Evolutionary conservation across 2,797 vertebrate species (phyloP), one percentile per base, ranked within the genome.

Genomic region (Apogon talboti): DNA sequence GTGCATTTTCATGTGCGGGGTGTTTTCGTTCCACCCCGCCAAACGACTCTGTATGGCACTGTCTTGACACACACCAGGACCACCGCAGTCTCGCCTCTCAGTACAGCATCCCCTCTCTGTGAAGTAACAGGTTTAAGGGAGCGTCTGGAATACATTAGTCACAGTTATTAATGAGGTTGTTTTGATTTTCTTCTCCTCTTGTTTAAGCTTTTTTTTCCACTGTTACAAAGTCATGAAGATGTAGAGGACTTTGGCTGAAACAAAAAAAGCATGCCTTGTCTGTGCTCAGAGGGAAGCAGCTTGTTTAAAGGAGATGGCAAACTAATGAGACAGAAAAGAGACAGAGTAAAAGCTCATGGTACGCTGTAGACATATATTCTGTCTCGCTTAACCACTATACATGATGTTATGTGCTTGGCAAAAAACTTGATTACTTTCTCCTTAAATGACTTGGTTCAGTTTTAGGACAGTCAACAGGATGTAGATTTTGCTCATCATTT

Each of bases 131-230:
- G 79, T 81, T 84, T 86, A 79, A 81, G 81, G 78, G 73, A 79
- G 55, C 66, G 83, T 78, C 88, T 92, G 90, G 88, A 92, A 93
- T 86, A 87, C 78, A 92, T 93, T 91, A 93, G 84, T 87, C 85
- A 71, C 76, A 81, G 81, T 89, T 91, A 92, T 90, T 92, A 91
- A 91, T 87, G 71, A 88, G 74, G 71, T 51, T 84, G 80, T 90
- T 91, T 89, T 79, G 77, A 84, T 86, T 86, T 77, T 77, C 56
- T 57, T 47, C 54, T 69, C 52, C 63, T 42, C 72, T 78, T 81
- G 71, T 86, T 49, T 85, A 79, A 14, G 59, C 54, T 74, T 78
- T 50, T 79, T 74, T 61, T 33, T 61, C 60, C 16, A 2, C 3
- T 71, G 66, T 24, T 24, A 5, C 80, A 63, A 86, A 83, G 83